Conservation (phyloP, 2,888 invertebrate species). For the Epistrophella euchroma region DNA sequence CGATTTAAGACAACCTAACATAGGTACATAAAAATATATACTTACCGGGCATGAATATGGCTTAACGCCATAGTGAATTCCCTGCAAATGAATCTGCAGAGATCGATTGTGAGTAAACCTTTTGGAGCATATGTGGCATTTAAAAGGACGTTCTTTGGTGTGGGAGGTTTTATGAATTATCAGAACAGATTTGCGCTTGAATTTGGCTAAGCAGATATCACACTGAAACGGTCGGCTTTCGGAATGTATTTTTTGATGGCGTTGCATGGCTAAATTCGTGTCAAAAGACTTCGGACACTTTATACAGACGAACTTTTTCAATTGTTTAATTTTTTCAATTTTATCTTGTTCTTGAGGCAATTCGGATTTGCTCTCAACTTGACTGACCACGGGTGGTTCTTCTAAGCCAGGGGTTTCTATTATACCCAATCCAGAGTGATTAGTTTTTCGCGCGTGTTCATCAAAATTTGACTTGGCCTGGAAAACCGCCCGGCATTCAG, state of each 20-base stretch:
- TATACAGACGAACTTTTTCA: slow-evolving; percentile 89
- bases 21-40: too few relatives aligned
- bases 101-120: slow-evolving; percentile 74
- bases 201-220: slow-evolving; percentile 84
- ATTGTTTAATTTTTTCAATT: background rate
- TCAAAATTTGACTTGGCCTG: slow-evolving; percentile 84
- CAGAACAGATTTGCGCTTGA: slow-evolving; percentile 74
- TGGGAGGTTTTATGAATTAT: slow-evolving; percentile 88
- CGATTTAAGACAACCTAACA: too few relatives aligned
- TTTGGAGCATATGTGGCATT: slow-evolving; percentile 79
- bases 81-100: slow-evolving; percentile 86
- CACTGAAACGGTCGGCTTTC: slow-evolving; percentile 88
- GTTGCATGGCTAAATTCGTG: slow-evolving; percentile 89
- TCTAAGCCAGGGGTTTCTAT: slow-evolving; percentile 79
- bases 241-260: slow-evolving; percentile 92
- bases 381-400: background rate
- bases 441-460: slow-evolving; percentile 85
- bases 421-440: slow-evolving; percentile 85
- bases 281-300: slow-evolving; percentile 91
- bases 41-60: slow-evolving; percentile 91
- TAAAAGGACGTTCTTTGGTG: slow-evolving; percentile 83
- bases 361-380: too few relatives aligned
- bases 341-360: background rate
- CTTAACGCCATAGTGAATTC: slow-evolving; percentile 98
- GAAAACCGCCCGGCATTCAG: slow-evolving; percentile 84